Evolutionary conservation across 2,888 invertebrate genomes (phyloP), one percentile per base, ranked within the genome.

Genomic region (Cryptus armator): DNA sequence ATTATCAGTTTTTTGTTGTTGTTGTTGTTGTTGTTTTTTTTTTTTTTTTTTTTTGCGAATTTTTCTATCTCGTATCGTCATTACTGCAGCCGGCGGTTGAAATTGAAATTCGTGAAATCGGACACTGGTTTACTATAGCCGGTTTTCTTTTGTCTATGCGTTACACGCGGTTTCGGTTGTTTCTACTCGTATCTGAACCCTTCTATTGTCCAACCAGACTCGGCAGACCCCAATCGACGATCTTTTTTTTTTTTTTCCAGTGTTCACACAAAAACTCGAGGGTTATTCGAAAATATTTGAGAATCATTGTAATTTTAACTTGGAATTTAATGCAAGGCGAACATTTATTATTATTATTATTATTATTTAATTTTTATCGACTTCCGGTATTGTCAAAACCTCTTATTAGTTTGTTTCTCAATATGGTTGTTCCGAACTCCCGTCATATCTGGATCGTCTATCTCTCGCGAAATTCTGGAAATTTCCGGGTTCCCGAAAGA

Each of bases 61-160:
- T 75, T 48, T 71, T 48, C 75, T 43, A 51, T 75, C 29, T 12
- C 29, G 59, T 62, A 62, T 62, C 59, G 59, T 29, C 62, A 78
- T 78, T 74, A 72, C 62, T 43, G 48, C 16, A 48, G 46, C 37
- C 19, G 51, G 16, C 44, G 12, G 32, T 43, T 43, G 53, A 56
- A 56, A 66, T 66, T 83, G 64, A 70, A 75, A 79, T 46, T 68
- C 68, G 64, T 67, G 51, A 76, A 84, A 64, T 76, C 67, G 68
- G 48, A 46, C 48, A 51, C 43, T 14, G 9, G 24, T 56, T 4
- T 2, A 14, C 32, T 62, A 32, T 62, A 32, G 43, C n/a, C n/a
- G 19, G 14, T 44, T 12, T 59, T 75, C 16, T 29, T 68, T 37
- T 70, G 37, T 44, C 24, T 62, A 59, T 43, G 32, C 59, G 14